Base-by-base conservation (phyloP, 2,113 vertebrate species). In the Tenebrosternarchus preto region DNA sequence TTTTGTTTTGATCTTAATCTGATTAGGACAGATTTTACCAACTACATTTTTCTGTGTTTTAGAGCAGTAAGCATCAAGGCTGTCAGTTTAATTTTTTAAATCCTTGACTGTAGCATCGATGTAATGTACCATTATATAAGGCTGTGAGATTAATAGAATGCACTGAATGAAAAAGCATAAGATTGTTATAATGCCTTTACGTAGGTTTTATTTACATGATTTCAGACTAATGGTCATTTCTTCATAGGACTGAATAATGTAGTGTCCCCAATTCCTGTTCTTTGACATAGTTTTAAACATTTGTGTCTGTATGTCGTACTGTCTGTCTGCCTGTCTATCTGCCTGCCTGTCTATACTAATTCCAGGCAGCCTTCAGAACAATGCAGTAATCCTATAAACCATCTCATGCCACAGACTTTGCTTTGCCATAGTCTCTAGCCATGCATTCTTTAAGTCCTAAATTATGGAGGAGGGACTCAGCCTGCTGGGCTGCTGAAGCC, bases 381-480 rank as follows among this genome's bases (percentile, higher is more conserved):
- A 22, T 31, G 53, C 67, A 64, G 80, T 77, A 84, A 74, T 68
- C 61, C 82, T 53, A 77, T 73, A 84, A 55, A 33, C 67, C 75
- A 78, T 73, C 75, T 81, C 76, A 78, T 74, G 55, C 72, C 33
- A 15, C 22, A 46, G 60, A 69, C 59, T 59, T 61, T 59, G 69
- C n/a, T 56, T 75, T 46, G 75, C 70, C 53, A 68, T 43, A 70
- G 63, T 27, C 69, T 71, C 50, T 79, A 67, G 20, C 64, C 63
- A 56, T 69, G 74, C 50, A 84, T 78, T 53, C 50, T 80, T 43
- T 72, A 24, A 73, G 80, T 79, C 64, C 73, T 85, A 76, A 82
- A 85, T 85, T 79, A 85, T 85, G 64, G 57, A 85, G 66, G n/a
- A 82, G 83, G 76, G 74, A 75, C 79, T 80, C 79, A 80, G 67